A percentile compares a stretch with the other conserved stretches of the same genome.
Conservation (phyloP, 2,113 vertebrate genomes). For the Ctenodactylus gundi region DNA sequence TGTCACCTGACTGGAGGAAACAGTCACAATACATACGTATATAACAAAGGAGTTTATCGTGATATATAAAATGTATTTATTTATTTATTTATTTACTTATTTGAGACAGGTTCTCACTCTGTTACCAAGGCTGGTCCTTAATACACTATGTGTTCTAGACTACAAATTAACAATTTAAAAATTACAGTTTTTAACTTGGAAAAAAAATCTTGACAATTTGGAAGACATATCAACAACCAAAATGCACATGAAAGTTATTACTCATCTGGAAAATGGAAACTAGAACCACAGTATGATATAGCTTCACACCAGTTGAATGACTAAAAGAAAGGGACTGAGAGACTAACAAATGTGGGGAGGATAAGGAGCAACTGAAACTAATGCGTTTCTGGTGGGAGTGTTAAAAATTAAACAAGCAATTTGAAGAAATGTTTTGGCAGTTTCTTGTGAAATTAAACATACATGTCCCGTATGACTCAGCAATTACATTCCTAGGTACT, state of each 20-base stretch:
- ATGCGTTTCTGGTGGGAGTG: neutral
- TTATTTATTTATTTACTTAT: too few species aligned
- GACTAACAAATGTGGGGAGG: neutral
- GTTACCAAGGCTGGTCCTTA: too few species aligned
- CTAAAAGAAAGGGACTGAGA: neutral
- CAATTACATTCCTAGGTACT: conserved; percentile 33
- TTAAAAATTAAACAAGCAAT: conserved; percentile 4
- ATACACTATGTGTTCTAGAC: too few species aligned
- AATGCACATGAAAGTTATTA: neutral
- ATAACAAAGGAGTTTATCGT: neutral
- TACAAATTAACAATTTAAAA: neutral
- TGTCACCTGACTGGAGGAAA: neutral
- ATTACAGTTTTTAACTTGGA: neutral
- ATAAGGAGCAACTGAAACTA: neutral
- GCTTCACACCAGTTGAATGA: neutral
- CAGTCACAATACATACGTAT: neutral
- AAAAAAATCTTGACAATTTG: neutral
- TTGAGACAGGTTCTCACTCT: too few species aligned
- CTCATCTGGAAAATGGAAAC: conserved; percentile 40
- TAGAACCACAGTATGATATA: neutral
- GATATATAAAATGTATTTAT: too few species aligned
- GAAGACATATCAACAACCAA: neutral
- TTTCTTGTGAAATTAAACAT: conserved; percentile 54
- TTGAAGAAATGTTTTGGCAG: conserved; percentile 18
- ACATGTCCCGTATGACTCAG: conserved; percentile 5